Evolutionary conservation across 64 coral and sea anemone species (phyloP).

Genomic region (Porites lutea): DNA sequence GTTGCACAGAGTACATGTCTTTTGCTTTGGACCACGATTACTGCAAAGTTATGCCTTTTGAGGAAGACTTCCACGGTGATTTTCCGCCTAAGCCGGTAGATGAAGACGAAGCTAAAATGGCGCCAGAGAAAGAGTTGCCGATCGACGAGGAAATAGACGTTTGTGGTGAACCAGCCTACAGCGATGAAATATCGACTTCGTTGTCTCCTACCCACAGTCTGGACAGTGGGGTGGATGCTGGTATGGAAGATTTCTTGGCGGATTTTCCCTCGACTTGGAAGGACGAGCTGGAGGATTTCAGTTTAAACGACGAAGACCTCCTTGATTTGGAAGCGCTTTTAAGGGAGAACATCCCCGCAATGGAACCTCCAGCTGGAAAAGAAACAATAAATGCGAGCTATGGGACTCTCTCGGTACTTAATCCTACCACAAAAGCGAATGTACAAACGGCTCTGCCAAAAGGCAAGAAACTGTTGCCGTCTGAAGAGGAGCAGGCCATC

Average conservation of each 20-base stretch:
- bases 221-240: slow-evolving; percentile 65
- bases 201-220: slow-evolving; percentile 64
- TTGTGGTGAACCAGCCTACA: neutral
- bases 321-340: slow-evolving; percentile 24
- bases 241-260: slow-evolving; percentile 13
- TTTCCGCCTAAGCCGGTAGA: neutral
- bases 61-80: neutral
- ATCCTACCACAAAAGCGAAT: neutral
- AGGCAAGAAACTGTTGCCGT: neutral
- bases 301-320: slow-evolving; percentile 4
- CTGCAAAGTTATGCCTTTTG: neutral
- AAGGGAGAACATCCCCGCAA: neutral
- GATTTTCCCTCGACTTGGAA: slow-evolving; percentile 28
- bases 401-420: neutral
- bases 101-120: neutral
- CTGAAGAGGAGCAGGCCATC: slow-evolving; percentile 46
- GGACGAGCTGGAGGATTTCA: slow-evolving; percentile 3
- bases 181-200: neutral
- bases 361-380: neutral
- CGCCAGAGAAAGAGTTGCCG: neutral
- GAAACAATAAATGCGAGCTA: too few relatives aligned
- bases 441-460: neutral
- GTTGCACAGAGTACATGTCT: neutral
- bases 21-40: slow-evolving; percentile 44
- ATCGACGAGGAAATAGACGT: neutral